These are phyloP conservation scores for Antrozous pallidus DNA, from an alignment of 2,797 vertebrate species.

Conservation along the genomic window DNA sequence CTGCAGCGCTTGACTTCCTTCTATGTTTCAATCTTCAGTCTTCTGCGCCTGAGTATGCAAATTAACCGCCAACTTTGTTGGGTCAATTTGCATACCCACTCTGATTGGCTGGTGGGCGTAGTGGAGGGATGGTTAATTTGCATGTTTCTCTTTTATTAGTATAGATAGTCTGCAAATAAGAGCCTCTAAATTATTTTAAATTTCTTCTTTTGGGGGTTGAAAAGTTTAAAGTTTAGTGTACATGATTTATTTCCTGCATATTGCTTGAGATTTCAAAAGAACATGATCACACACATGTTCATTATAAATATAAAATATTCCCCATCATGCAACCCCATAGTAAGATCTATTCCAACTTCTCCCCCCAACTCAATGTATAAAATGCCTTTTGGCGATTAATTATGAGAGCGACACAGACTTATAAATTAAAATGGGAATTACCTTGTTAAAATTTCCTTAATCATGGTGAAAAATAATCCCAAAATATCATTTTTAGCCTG, in stretches of 20 bases:
- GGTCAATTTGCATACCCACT: too few relatives aligned
- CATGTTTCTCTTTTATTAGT: too few relatives aligned
- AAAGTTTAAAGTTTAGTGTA: conserved; percentile 61
- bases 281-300: conserved; percentile 1
- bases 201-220: conserved; percentile 30
- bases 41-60: too few relatives aligned
- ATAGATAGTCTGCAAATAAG: neutral
- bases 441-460: conserved; percentile 41
- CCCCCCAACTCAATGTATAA: conserved; percentile 42
- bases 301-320: conserved; percentile 46
- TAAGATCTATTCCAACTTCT: conserved; percentile 1
- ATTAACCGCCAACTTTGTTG: too few relatives aligned
- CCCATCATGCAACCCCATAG: conserved; percentile 53
- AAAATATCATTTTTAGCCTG: neutral
- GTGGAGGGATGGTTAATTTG: too few relatives aligned
- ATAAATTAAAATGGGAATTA: conserved; percentile 46
- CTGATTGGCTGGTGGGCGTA: too few relatives aligned
- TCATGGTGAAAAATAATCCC: conserved; percentile 23
- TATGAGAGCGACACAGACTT: conserved; percentile 10
- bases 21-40: too few relatives aligned
- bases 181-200: neutral
- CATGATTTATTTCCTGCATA: conserved; percentile 54
- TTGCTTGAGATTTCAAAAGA: conserved; percentile 68
- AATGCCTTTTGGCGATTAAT: conserved; percentile 74
- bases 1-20: too few relatives aligned